Evolutionary conservation across 2,888 invertebrate species (phyloP), one percentile per base, ranked within the genome.

Genomic region (Eretmocerus hayati): DNA sequence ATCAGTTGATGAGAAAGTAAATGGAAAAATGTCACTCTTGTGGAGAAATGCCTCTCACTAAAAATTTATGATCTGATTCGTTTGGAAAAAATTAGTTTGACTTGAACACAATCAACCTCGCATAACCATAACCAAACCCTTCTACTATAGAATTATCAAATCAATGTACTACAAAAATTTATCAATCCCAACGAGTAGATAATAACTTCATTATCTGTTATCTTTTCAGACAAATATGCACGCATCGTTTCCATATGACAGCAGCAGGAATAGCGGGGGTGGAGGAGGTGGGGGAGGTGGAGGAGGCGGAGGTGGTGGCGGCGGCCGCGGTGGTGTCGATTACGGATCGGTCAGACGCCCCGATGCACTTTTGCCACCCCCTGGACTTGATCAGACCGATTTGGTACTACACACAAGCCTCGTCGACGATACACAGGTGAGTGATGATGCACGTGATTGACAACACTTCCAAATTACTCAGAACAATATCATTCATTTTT

Each of bases 181-280:
- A n/a, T n/a, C n/a, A n/a, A n/a, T n/a, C n/a, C n/a, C n/a, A n/a
- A n/a, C n/a, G n/a, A n/a, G n/a, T n/a, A n/a, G n/a, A n/a, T n/a
- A n/a, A n/a, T n/a, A n/a, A n/a, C n/a, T n/a, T n/a, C n/a, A n/a
- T n/a, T n/a, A n/a, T n/a, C n/a, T n/a, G n/a, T n/a, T 46, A 41
- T 52, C 53, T 22, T 68, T 70, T 44, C 68, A 75, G 75, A 71
- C 72, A 58, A 74, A 74, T 57, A 74, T 75, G 74, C 74, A 75
- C 63, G 71, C 73, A 50, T 73, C 74, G 50, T 75, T 75, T 64
- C 73, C 75, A 16, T 75, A 75, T 61, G 75, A 75, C 59, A 66
- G 71, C 53, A 69, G 72, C 47, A 67, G 74, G 41, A 69, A 69
- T 47, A 66, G 73, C 43, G 66, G 66, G 36, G 68, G 68, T 1